phyloP scores from a whole-genome alignment of 92 coral and sea anemone genomes.

The Epizoanthus fatuus region DNA sequence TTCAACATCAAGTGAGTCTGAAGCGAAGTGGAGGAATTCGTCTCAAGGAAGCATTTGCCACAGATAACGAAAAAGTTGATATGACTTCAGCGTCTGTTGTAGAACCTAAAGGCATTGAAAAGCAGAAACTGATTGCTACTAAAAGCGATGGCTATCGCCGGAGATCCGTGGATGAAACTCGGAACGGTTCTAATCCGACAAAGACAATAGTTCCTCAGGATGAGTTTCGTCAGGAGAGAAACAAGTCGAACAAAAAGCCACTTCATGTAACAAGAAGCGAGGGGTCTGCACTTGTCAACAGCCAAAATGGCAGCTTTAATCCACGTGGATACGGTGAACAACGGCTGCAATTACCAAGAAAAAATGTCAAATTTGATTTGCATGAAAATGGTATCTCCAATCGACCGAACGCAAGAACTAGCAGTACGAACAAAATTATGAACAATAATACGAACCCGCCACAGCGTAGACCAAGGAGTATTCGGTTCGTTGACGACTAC shows the following conservation, averaged over 20 bases:
- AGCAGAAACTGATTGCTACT: constrained; percentile 10
- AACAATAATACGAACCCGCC: not conserved
- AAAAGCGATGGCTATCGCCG: constrained; percentile 15
- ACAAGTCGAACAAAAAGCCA: not conserved
- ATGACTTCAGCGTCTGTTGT: not conserved
- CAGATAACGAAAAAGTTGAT: not conserved
- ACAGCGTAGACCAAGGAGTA: not conserved
- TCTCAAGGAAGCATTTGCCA: constrained; percentile 1
- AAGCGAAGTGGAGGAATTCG: constrained; percentile 38
- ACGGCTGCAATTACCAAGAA: not conserved
- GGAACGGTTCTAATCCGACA: too few relatives aligned
- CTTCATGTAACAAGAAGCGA: not conserved
- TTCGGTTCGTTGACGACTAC: constrained; percentile 14
- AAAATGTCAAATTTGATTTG: constrained; percentile 13
- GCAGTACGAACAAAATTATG: not conserved
- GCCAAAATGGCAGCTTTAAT: not conserved
- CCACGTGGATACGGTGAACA: not conserved
- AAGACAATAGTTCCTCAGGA: too few relatives aligned
- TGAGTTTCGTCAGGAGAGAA: not conserved
- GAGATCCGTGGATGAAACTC: too few relatives aligned
- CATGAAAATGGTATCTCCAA: not conserved
- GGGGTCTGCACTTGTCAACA: not conserved
- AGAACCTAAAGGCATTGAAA: constrained; percentile 8
- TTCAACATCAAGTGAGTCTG: not conserved
- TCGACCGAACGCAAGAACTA: not conserved